These are phyloP conservation scores for Adineta ricciae DNA, from an alignment of 2,888 invertebrate species.

Conservation along the genomic window DNA sequence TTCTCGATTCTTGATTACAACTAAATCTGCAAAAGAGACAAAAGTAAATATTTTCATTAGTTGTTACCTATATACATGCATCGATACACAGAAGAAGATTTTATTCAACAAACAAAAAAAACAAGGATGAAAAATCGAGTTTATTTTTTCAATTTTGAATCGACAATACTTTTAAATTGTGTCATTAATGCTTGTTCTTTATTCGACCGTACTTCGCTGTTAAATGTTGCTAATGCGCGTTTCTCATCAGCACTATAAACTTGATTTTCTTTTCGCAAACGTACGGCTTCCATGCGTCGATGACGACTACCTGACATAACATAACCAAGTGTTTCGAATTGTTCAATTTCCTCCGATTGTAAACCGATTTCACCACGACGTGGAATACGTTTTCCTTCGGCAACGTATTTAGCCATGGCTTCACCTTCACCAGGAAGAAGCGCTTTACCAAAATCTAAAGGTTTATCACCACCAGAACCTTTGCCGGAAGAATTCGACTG, in stretches of 20 bases:
- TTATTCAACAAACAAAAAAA: neutral
- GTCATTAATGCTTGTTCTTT: constrained; percentile 85
- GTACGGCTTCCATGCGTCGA: constrained; percentile 97
- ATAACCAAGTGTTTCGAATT: constrained; percentile 82
- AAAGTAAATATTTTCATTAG: neutral
- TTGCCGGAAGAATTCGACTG: neutral
- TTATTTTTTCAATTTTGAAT: constrained; percentile 37
- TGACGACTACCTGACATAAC: constrained; percentile 96
- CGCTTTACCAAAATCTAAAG: constrained; percentile 57
- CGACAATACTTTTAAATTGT: constrained; percentile 58
- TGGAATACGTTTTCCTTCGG: constrained; percentile 94
- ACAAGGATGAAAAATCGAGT: neutral
- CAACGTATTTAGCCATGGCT: constrained; percentile 97
- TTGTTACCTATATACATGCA: no score
- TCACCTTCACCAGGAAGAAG: constrained; percentile 90
- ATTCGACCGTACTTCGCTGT: constrained; percentile 89
- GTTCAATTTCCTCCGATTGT: constrained; percentile 82
- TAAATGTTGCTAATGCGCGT: constrained; percentile 90
- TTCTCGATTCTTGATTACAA: neutral
- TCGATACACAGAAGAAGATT: neutral
- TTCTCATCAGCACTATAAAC: constrained; percentile 99
- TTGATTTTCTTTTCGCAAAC: constrained; percentile 97
- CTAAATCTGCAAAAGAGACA: neutral
- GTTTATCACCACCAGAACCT: neutral
- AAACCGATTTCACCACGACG: constrained; percentile 94